A percentile compares a stretch with the other conserved stretches of the same genome.
Evolutionary conservation across 2,888 invertebrate genomes (phyloP).

Genomic region (Homarus gammarus): DNA sequence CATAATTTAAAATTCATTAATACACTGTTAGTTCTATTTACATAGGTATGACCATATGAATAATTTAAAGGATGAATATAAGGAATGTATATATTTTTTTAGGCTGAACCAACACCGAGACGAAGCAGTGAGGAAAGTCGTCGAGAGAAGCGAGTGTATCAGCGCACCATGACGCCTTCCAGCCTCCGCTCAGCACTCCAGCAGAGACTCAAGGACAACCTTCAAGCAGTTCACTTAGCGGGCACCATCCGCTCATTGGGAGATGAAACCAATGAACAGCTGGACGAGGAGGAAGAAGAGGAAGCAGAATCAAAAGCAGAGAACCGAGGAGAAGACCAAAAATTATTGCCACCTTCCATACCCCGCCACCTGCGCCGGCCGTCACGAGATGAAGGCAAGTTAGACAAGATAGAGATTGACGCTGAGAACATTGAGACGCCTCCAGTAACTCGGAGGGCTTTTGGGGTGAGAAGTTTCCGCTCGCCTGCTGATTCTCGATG

Average conservation of each 20-base stretch:
- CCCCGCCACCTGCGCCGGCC: slow-evolving; percentile 76
- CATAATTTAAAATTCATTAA: no score
- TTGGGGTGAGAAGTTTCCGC: slow-evolving; percentile 80
- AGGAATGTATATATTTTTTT: not conserved
- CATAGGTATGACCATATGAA: not conserved
- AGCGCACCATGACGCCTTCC: slow-evolving; percentile 76
- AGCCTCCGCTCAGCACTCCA: slow-evolving; percentile 76
- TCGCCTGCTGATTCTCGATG: slow-evolving; percentile 63
- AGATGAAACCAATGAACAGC: slow-evolving; percentile 52
- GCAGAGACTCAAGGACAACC: slow-evolving; percentile 76
- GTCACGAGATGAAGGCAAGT: slow-evolving; percentile 76
- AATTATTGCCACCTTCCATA: slow-evolving; percentile 78
- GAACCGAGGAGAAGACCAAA: slow-evolving; percentile 45
- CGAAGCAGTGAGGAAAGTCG: slow-evolving; percentile 5
- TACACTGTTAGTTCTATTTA: no score
- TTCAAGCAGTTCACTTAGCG: slow-evolving; percentile 76
- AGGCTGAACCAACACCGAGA: slow-evolving; percentile 38
- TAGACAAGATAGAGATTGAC: slow-evolving; percentile 90
- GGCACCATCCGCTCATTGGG: slow-evolving; percentile 76
- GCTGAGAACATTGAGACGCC: slow-evolving; percentile 95
- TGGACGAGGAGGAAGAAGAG: slow-evolving; percentile 50
- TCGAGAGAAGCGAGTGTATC: slow-evolving; percentile 74
- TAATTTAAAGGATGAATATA: no score
- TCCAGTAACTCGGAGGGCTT: slow-evolving; percentile 87
- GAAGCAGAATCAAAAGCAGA: slow-evolving; percentile 67